A percentile compares a stretch with the other conserved stretches of the same genome.
phyloP scores from a whole-genome alignment of 1,140 invertebrate genomes.

The Bathynomus jamesi region DNA sequence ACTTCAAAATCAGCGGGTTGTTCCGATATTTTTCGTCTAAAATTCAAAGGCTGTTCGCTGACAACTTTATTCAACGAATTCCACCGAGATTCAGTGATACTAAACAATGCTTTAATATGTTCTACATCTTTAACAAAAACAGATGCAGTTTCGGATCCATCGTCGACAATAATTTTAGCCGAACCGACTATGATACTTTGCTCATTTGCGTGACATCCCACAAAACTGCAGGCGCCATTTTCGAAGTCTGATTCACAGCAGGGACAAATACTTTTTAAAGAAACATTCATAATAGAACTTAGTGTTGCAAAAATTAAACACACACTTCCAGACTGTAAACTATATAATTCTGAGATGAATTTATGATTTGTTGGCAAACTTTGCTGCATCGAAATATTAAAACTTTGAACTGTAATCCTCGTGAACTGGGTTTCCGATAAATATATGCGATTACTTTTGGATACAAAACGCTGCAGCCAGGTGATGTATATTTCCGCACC shows the following conservation, averaged over 20 bases:
- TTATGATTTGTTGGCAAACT: too few species aligned
- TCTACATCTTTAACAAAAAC: not conserved
- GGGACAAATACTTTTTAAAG: not conserved
- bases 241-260: not conserved
- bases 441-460: too few species aligned
- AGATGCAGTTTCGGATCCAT: not conserved
- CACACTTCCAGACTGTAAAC: not conserved
- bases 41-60: not conserved
- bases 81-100: not conserved
- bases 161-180: not conserved
- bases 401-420: too few species aligned
- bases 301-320: not conserved
- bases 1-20: not conserved
- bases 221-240: not conserved
- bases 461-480: not conserved
- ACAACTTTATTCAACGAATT: not conserved
- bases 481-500: not conserved
- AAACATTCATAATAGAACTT: not conserved
- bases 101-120: not conserved
- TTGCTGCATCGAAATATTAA: too few species aligned
- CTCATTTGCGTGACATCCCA: not conserved
- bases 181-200: not conserved
- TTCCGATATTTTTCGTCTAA: not conserved
- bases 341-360: not conserved
- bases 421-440: too few species aligned